Percentiles rank a stretch among this genome's conserved stretches.
Evolutionary conservation across 1,140 invertebrate species (phyloP).

Genomic region (Dinoponera quadriceps): DNA sequence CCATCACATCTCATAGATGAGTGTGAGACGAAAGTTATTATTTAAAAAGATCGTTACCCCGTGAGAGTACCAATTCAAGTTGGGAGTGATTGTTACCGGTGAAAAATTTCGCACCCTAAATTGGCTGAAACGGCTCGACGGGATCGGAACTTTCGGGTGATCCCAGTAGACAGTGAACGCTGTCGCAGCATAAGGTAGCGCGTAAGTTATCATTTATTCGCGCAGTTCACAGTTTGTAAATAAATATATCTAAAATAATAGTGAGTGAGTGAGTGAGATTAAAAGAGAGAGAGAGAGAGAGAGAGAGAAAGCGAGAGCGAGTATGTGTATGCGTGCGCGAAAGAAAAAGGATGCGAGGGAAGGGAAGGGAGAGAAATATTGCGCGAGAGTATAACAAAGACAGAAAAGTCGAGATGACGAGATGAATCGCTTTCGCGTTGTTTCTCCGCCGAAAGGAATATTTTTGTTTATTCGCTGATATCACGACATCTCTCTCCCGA

Average conservation of each 20-base stretch:
- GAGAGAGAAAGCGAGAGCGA: slow-evolving; percentile 2
- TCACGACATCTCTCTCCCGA: background rate
- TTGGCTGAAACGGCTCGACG: background rate
- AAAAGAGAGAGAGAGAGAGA: slow-evolving; percentile 15
- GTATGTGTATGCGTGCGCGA: slow-evolving; percentile 35
- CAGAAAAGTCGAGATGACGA: slow-evolving; percentile 33
- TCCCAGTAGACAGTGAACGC: slow-evolving; percentile 63
- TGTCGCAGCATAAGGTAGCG: slow-evolving; percentile 65
- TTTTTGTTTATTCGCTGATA: background rate
- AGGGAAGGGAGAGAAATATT: background rate
- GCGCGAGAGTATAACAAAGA: slow-evolving; percentile 29
- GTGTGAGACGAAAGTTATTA: background rate
- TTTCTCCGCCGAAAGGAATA: background rate
- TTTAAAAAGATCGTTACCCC: background rate
- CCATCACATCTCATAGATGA: slow-evolving; percentile 16
- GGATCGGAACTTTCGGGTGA: background rate
- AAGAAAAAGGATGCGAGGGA: slow-evolving; percentile 22
- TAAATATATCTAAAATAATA: slow-evolving; percentile 60
- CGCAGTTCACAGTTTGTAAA: slow-evolving; percentile 74
- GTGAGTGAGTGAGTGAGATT: slow-evolving; percentile 33
- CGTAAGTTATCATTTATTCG: slow-evolving; percentile 73
- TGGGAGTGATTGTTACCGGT: background rate
- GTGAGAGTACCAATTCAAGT: background rate
- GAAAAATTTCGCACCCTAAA: slow-evolving; percentile 25
- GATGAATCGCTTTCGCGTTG: slow-evolving; percentile 31